Evolutionary conservation across 2,888 invertebrate genomes (phyloP), one percentile per base, ranked within the genome.

Genomic region (Actias luna): DNA sequence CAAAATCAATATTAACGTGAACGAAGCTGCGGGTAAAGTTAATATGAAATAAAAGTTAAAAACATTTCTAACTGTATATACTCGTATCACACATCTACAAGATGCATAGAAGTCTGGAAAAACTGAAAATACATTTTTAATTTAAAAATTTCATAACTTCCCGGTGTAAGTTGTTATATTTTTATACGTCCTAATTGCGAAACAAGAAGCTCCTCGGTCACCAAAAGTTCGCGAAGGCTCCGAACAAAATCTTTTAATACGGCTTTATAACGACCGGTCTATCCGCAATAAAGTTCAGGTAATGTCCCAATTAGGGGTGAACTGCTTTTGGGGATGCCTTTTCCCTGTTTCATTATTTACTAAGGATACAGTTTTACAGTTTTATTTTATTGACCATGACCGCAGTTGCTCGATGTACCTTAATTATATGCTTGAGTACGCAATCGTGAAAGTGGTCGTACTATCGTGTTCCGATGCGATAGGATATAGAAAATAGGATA

Each of bases 241-340:
- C 46, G 12, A 36, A 36, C 36, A 36, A 36, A 61, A 14, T 52
- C 25, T 36, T 36, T 55, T 36, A 61, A n/a, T 36, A 29, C 39
- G 0, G 18, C 16, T 29, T 61, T 35, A 57, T 29, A 29, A 39
- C 59, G 27, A 61, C 18, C 25, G 46, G 46, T 61, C 39, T 18
- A 61, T 57, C 55, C 29, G 55, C 29, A 61, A 61, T 61, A 61
- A 61, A 61, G 22, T 35, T 57, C 29, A 61, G 55, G 61, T 61
- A 61, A 57, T 61, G 55, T 18, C 18, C 55, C 61, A 61, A 61
- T 61, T 61, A 55, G 39, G 55, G n/a, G 61, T 14, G 25, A 61
- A 61, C 61, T 55, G 22, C 35, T 29, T 29, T 25, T 14, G 14
- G 12, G 46, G 25, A 25, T 25, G 46, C 25, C 46, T 12, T 50